Evolutionary conservation across 23 tunicate genomes (phyloP).

Genomic region (Trididemnum nubilum): DNA sequence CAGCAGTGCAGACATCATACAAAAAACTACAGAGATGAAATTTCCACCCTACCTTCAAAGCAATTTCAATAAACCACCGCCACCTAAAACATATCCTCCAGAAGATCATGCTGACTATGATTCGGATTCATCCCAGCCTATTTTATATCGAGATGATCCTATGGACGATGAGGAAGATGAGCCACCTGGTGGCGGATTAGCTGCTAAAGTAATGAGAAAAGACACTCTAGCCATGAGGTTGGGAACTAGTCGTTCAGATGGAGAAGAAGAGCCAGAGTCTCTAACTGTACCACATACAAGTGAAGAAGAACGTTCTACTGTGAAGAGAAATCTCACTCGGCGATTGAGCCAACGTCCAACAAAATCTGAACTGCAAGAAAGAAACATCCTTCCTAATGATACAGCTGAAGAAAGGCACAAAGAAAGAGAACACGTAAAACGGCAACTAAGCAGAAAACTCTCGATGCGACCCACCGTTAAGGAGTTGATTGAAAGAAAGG

Average conservation of each 20-base stretch:
- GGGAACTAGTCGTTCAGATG: conserved; percentile 44
- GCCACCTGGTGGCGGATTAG: conserved; percentile 52
- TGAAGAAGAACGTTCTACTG: conserved; percentile 63
- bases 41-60: conserved; percentile 67
- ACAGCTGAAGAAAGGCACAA: conserved; percentile 64
- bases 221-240: conserved; percentile 95
- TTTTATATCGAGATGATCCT: conserved; percentile 57
- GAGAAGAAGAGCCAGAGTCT: conserved; percentile 39
- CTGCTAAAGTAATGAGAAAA: conserved; percentile 91
- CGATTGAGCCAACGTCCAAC: conserved; percentile 95
- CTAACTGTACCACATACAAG: not conserved
- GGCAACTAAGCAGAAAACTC: conserved; percentile 83
- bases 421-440: conserved; percentile 84
- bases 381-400: conserved; percentile 85
- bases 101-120: conserved; percentile 16
- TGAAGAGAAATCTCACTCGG: conserved; percentile 80
- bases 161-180: conserved; percentile 71
- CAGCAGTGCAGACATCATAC: conserved; percentile 81
- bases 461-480: conserved; percentile 95
- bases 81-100: not conserved
- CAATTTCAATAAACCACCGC: not conserved
- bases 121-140: conserved; percentile 68
- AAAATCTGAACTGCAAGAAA: conserved; percentile 75
- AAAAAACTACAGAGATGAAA: conserved; percentile 74
- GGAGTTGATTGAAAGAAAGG: conserved; percentile 85